These are phyloP conservation scores for Phoebastria nigripes DNA, from an alignment of 2,797 vertebrate species.

Conservation along the genomic window DNA sequence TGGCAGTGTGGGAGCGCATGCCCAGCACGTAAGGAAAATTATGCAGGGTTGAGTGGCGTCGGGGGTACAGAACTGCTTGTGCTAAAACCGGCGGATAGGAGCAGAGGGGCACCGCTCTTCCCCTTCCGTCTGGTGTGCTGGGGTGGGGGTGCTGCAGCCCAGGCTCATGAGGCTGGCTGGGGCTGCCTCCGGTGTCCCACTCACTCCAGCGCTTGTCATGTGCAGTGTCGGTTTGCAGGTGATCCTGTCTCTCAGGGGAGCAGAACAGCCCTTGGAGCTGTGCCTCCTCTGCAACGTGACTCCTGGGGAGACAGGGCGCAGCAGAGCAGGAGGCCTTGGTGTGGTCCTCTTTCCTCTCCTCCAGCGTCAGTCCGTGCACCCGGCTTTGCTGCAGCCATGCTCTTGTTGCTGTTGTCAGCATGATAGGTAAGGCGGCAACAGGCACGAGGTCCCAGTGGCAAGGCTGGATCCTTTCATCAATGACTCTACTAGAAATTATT, in stretches of 20 bases:
- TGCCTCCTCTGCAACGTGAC: not conserved
- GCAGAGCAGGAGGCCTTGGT: not conserved
- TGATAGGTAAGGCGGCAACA: rapidly evolving
- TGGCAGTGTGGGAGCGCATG: not conserved
- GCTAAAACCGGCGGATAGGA: rapidly evolving
- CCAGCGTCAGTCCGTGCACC: rapidly evolving
- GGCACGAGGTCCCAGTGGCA: rapidly evolving
- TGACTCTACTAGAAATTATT: not conserved
- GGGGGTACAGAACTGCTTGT: not conserved
- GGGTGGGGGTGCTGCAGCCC: not conserved
- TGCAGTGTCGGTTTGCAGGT: rapidly evolving
- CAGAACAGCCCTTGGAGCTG: not conserved
- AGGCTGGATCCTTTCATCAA: not conserved
- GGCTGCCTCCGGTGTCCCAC: too few relatives aligned
- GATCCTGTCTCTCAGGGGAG: not conserved
- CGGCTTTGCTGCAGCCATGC: not conserved
- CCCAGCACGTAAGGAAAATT: not conserved
- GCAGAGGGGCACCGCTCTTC: not conserved
- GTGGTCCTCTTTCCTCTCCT: not conserved
- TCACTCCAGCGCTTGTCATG: rapidly evolving
- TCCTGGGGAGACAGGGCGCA: not conserved
- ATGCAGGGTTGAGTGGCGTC: not conserved
- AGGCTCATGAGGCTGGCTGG: rapidly evolving
- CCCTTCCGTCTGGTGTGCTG: rapidly evolving
- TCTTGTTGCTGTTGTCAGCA: rapidly evolving